Evolutionary conservation across 1,140 invertebrate genomes (phyloP), one percentile per base, ranked within the genome.

Genomic region (Drosophila triauraria): DNA sequence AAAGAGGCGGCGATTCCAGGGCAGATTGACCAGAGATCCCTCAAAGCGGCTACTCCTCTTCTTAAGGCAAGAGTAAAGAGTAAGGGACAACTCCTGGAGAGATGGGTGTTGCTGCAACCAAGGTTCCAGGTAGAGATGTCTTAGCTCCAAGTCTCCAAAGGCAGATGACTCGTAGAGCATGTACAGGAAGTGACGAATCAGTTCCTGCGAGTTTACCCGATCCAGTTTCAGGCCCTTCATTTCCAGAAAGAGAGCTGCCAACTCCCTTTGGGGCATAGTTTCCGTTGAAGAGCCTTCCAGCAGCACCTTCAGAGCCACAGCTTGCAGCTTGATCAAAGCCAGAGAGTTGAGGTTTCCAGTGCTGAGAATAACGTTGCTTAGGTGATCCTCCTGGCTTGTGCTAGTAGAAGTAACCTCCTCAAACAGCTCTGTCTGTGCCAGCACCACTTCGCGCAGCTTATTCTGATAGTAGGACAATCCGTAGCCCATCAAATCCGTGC

Each of bases 391-490:
- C 8, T 61, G 59, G 30, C 5, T 30, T 1, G 30, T 30, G 7
- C 1, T 30, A 30, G 30, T 7, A 30, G 30, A 25, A 10, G 8
- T 7, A 4, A n/a, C 13, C 7, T 40, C 54, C 3, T 10, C 30
- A 10, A 60, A 86, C 0, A 7, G 3, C 8, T 70, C 77, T 0
- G 78, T 80, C 30, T 91, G 63, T 0, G 61, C 54, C 5, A 92
- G 47, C 7, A 93, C 86, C 51, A 90, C 77, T 27, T 92, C 91
- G n/a, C 81, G 77, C 25, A 93, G 57, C 38, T 93, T 92, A 44
- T 93, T 91, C 47, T 91, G 91, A 68, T 93, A 93, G 42, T 81
- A 93, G 0, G 71, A 64, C 56, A 93, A 46, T 4, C 92, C 92
- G 54, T 75, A 92, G 13, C 92, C 92, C 80, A 93, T 69, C n/a